phyloP scores from a whole-genome alignment of 2,797 vertebrate species.

The Sparidentex hasta region DNA sequence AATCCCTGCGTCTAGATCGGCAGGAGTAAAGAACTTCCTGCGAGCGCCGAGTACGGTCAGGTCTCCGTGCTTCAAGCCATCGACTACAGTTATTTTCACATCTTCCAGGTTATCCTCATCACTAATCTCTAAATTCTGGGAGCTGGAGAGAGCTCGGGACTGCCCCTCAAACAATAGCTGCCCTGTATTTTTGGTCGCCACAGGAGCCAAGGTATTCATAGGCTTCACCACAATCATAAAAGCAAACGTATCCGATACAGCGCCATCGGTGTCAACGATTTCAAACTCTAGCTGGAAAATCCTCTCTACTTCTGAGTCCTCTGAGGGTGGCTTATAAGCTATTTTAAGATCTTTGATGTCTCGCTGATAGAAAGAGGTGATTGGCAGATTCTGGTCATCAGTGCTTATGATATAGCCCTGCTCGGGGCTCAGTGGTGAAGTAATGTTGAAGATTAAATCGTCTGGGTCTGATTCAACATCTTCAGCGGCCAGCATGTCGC shows the following conservation, averaged over 20 bases:
- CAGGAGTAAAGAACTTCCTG: constrained; percentile 86
- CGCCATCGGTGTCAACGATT: constrained; percentile 88
- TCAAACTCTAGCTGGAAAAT: constrained; percentile 92
- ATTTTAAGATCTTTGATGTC: constrained; percentile 92
- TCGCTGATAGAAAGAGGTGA: constrained; percentile 91
- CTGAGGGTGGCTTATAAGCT: constrained; percentile 89
- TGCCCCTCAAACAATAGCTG: constrained; percentile 92
- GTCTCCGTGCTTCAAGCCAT: constrained; percentile 88
- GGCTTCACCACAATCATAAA: constrained; percentile 92
- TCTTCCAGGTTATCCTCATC: constrained; percentile 90
- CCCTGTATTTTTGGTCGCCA: constrained; percentile 87
- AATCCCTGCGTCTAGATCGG: constrained; percentile 85
- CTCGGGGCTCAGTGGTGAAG: constrained; percentile 74
- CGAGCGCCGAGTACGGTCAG: constrained; percentile 78
- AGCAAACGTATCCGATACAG: constrained; percentile 89
- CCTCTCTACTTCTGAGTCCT: constrained; percentile 84
- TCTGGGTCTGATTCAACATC: constrained; percentile 87
- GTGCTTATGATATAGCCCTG: constrained; percentile 91
- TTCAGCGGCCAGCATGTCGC: constrained; percentile 89
- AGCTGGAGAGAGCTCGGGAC: constrained; percentile 86
- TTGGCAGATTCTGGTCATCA: constrained; percentile 87
- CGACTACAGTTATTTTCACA: constrained; percentile 85
- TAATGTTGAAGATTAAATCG: constrained; percentile 91
- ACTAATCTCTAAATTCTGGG: constrained; percentile 89
- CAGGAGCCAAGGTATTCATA: constrained; percentile 89